Conservation (phyloP, 2,888 invertebrate genomes). For the Lutraria lutraria region DNA sequence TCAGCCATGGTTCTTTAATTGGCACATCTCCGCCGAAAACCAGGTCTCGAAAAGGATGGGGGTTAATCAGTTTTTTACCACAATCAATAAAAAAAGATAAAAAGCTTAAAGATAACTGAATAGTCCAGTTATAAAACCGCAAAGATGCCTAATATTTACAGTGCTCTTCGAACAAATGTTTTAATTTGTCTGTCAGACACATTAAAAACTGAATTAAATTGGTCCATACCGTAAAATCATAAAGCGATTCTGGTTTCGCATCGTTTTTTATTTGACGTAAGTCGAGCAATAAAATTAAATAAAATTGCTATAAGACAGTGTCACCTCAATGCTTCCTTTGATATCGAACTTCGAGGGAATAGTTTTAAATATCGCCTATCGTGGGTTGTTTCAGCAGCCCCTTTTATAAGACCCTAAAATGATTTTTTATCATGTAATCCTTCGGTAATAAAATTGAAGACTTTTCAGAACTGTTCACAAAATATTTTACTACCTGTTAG, state of each 20-base stretch:
- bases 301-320: neutral
- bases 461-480: neutral
- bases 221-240: neutral
- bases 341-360: neutral
- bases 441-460: neutral
- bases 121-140: too few relatives aligned
- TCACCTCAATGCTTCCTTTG: neutral
- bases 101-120: too few relatives aligned
- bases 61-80: too few relatives aligned
- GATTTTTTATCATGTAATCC: conserved; percentile 7
- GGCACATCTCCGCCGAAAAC: neutral
- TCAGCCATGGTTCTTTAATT: too few relatives aligned
- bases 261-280: neutral
- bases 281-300: neutral
- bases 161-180: too few relatives aligned
- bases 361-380: neutral
- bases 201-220: neutral
- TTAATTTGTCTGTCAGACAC: too few relatives aligned
- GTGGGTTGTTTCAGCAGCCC: neutral
- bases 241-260: neutral
- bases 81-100: too few relatives aligned
- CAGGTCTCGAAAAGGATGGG: too few relatives aligned
- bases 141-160: too few relatives aligned
- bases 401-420: neutral
- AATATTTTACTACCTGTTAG: neutral